Base-by-base conservation (phyloP, 64 coral and sea anemone genomes). In the Hydrozoanthus tunicans region DNA sequence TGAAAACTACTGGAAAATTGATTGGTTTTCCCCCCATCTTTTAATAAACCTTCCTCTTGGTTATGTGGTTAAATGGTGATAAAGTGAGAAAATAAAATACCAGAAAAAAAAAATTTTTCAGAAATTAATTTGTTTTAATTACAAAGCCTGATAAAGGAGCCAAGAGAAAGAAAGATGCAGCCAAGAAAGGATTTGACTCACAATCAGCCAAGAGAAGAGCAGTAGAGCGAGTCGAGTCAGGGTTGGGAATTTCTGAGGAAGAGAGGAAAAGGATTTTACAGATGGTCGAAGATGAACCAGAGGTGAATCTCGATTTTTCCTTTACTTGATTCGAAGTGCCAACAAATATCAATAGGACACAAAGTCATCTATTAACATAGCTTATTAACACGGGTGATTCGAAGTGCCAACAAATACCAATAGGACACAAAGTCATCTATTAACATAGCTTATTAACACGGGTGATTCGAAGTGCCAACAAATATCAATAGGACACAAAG, bases 251-350 rank as follows among this genome's bases (percentile, higher is more conserved):
- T 72, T 91, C 91, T 14, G 93, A 98, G 75, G 96, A 98, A 72
- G 96, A 98, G 64, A 95, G 96, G 69, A 75, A 92, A 32, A 95
- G 89, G 72, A 98, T 98, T 62, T 71, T 98, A 12, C 91, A 98
- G 91, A 98, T 98, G 96, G 96, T 98, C 12, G 96, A 98, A 73
- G 95, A 93, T 95, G 96, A 98, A 72, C 96, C 96, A 64, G 96
- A 98, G 93, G 96, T 98, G 72, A 72, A 71, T 25, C 58, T 91
- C 57, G 11, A 56, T 15, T 67, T 15, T 67, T 12, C n/a, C 12
- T 15, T 11, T 12, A 11, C 4, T 43, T 43, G 12, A 11, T 67
- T 6, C 10, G n/a, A 4, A 24, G 55, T 59, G 7, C 7, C n/a
- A 64, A 51, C 6, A 53, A 52, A 5, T 6, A 70, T 58, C 60